These are phyloP conservation scores for Catharus minimus DNA, from an alignment of 2,113 vertebrate genomes.

Conservation along the genomic window DNA sequence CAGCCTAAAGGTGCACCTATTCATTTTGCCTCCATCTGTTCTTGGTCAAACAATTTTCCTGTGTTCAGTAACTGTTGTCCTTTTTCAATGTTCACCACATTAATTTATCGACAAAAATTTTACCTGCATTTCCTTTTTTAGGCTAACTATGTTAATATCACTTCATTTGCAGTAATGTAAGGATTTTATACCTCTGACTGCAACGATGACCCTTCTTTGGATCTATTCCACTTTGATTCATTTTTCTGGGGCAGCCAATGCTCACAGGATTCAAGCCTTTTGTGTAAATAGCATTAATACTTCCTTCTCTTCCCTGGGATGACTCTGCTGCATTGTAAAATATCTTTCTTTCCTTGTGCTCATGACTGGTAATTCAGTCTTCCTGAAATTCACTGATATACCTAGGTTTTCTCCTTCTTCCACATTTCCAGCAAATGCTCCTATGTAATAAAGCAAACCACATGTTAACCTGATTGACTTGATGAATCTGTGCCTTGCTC, in stretches of 20 bases:
- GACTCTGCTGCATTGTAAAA: neutral
- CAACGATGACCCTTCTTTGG: neutral
- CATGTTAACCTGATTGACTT: neutral
- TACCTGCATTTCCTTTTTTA: neutral
- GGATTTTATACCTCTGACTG: neutral
- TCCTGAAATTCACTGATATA: neutral
- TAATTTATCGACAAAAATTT: neutral
- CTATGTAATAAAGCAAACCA: neutral
- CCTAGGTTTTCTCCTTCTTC: neutral
- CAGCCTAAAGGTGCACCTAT: neutral
- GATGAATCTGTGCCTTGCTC: neutral
- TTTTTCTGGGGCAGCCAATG: neutral
- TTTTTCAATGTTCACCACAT: neutral
- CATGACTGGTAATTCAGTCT: neutral
- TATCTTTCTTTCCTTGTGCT: neutral
- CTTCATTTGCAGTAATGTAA: neutral
- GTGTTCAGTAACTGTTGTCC: neutral
- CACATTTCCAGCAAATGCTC: neutral
- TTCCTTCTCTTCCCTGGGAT: neutral
- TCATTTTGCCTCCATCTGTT: neutral
- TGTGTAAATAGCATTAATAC: neutral
- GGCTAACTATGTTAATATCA: neutral
- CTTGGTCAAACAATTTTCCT: neutral
- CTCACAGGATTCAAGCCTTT: neutral
- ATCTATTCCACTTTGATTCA: neutral